Evolutionary conservation across 2,888 invertebrate genomes (phyloP).

Genomic region (Mythimna pallens): DNA sequence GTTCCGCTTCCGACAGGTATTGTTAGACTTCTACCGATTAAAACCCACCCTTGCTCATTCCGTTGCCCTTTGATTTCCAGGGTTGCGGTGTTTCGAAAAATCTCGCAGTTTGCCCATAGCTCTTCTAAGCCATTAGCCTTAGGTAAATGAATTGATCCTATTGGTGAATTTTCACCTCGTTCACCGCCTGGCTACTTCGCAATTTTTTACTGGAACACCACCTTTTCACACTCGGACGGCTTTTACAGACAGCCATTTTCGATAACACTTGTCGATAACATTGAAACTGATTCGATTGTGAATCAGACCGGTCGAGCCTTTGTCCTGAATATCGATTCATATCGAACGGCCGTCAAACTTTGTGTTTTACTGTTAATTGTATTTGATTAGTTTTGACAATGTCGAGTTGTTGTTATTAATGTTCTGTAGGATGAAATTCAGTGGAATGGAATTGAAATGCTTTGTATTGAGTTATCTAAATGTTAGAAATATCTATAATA

Average conservation of each 20-base stretch:
- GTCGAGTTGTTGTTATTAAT: constrained; percentile 30
- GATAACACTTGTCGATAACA: constrained; percentile 43
- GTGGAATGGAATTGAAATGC: not conserved
- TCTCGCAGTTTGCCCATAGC: too few relatives aligned
- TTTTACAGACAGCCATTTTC: constrained; percentile 25
- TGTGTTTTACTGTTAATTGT: constrained; percentile 19
- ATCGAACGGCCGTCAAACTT: constrained; percentile 34
- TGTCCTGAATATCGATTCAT: constrained; percentile 35
- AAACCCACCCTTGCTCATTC: too few relatives aligned
- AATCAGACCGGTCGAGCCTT: constrained; percentile 18
- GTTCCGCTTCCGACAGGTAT: too few relatives aligned
- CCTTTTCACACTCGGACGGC: constrained; percentile 3
- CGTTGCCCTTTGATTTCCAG: too few relatives aligned
- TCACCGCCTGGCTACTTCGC: too few relatives aligned
- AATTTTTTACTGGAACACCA: too few relatives aligned
- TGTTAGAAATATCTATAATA: not conserved
- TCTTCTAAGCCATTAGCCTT: too few relatives aligned
- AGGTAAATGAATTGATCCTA: too few relatives aligned
- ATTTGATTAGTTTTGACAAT: constrained; percentile 24
- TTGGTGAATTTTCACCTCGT: too few relatives aligned
- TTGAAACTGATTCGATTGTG: constrained; percentile 28
- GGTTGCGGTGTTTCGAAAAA: too few relatives aligned
- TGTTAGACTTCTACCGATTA: too few relatives aligned
- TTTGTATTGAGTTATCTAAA: not conserved
- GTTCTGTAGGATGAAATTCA: constrained; percentile 2